Evolutionary conservation across 2,113 vertebrate species (phyloP).

Genomic region (Calonectris borealis): DNA sequence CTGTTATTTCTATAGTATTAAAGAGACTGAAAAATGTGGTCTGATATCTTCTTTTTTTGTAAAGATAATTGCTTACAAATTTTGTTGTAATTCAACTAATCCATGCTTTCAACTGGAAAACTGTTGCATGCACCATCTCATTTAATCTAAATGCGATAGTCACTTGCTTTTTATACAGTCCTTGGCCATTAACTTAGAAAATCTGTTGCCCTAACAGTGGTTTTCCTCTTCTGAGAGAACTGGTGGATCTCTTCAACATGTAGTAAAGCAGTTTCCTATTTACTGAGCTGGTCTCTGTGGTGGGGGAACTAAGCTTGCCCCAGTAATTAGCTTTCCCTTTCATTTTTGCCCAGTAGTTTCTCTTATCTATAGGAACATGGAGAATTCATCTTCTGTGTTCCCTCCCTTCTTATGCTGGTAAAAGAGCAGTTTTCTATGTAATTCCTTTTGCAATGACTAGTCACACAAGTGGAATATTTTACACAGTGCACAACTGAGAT

Average conservation of each 20-base stretch:
- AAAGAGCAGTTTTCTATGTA: not conserved
- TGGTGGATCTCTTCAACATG: not conserved
- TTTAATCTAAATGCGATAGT: not conserved
- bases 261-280: not conserved
- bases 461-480: not conserved
- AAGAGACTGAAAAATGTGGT: not conserved
- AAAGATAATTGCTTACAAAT: not conserved
- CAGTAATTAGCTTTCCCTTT: not conserved
- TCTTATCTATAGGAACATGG: not conserved
- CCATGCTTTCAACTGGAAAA: not conserved
- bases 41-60: not conserved
- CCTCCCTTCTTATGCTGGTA: not conserved
- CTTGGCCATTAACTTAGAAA: not conserved
- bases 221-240: not conserved
- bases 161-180: not conserved
- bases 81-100: not conserved
- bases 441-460: not conserved
- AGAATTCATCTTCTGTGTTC: not conserved
- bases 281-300: not conserved
- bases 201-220: not conserved
- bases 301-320: not conserved
- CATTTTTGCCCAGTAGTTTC: not conserved
- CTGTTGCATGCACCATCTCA: not conserved
- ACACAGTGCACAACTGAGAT: not conserved
- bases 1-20: not conserved